Percentiles rank a stretch among this genome's conserved stretches.
Conservation (phyloP, 2,888 invertebrate genomes). For the Onchidella celtica region DNA sequence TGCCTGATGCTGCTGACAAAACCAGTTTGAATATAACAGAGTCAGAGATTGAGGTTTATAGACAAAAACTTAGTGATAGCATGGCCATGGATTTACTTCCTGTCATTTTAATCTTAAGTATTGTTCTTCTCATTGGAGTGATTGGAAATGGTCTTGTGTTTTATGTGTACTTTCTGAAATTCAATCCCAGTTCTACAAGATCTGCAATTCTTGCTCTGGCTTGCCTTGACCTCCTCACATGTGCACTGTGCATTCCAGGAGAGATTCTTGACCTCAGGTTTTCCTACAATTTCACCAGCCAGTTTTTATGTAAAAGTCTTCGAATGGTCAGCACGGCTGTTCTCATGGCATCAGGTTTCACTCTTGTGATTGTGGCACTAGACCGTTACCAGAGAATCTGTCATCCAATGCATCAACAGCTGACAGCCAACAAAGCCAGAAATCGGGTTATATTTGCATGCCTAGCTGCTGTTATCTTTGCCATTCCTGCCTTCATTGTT, state of each 20-base stretch:
- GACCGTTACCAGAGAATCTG: constrained; percentile 61
- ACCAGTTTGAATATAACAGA: background rate
- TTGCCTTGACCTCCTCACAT: constrained; percentile 56
- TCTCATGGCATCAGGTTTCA: constrained; percentile 55
- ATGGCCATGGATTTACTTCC: constrained; percentile 52
- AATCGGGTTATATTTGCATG: constrained; percentile 33
- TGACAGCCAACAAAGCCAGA: constrained; percentile 49
- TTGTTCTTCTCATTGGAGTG: constrained; percentile 53
- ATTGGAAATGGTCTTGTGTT: constrained; percentile 57
- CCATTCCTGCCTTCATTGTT: constrained; percentile 50
- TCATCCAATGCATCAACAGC: constrained; percentile 56
- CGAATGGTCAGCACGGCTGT: constrained; percentile 55
- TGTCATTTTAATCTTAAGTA: constrained; percentile 51
- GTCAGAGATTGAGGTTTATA: constrained; percentile 21
- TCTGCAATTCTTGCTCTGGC: constrained; percentile 61
- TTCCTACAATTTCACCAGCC: constrained; percentile 58
- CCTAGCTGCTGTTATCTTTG: constrained; percentile 23
- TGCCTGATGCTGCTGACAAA: background rate
- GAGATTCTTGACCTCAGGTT: constrained; percentile 58
- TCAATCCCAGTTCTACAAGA: constrained; percentile 54
- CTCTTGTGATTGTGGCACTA: constrained; percentile 57
- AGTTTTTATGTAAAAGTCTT: constrained; percentile 54
- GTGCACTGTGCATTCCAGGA: constrained; percentile 56
- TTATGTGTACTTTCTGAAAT: constrained; percentile 56
- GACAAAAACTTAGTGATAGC: constrained; percentile 45